Percentiles rank a stretch among this genome's conserved stretches.
Evolutionary conservation across 2,888 invertebrate species (phyloP).

Genomic region (Gortyna flavago): DNA sequence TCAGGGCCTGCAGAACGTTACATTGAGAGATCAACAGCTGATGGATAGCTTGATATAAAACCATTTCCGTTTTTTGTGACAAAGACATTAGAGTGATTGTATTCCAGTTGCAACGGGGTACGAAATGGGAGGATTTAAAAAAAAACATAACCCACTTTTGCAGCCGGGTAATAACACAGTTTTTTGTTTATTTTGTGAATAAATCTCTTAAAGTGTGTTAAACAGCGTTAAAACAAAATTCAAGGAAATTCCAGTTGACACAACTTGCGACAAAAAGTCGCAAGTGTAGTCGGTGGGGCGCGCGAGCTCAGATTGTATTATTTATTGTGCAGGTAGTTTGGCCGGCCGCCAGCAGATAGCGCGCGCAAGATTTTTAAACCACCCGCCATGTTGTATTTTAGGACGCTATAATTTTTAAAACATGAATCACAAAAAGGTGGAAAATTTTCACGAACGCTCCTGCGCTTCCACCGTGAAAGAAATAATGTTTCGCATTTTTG

Average conservation of each 20-base stretch:
- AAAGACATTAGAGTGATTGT: neutral
- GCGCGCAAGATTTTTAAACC: conserved; percentile 85
- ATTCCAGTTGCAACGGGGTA: neutral
- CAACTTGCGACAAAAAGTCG: conserved; percentile 55
- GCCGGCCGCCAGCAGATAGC: conserved; percentile 85
- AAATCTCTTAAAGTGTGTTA: neutral
- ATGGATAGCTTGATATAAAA: neutral
- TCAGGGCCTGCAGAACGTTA: neutral
- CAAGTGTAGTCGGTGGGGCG: conserved; percentile 51
- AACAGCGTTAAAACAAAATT: neutral
- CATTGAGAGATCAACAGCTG: neutral
- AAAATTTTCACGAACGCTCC: conserved; percentile 72
- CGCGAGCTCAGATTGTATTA: conserved; percentile 82
- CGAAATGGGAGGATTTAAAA: neutral
- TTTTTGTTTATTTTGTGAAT: neutral
- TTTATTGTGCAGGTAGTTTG: conserved; percentile 89
- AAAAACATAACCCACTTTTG: neutral
- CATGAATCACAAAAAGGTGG: conserved; percentile 83
- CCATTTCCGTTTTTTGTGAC: neutral
- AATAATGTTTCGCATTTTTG: conserved; percentile 62
- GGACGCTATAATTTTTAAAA: conserved; percentile 85
- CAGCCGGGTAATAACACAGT: neutral
- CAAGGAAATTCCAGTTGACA: neutral
- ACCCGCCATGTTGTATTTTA: conserved; percentile 81
- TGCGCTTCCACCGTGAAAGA: conserved; percentile 65